Evolutionary conservation across 1,140 invertebrate genomes (phyloP).

Genomic region (Neuroterus valhalla): DNA sequence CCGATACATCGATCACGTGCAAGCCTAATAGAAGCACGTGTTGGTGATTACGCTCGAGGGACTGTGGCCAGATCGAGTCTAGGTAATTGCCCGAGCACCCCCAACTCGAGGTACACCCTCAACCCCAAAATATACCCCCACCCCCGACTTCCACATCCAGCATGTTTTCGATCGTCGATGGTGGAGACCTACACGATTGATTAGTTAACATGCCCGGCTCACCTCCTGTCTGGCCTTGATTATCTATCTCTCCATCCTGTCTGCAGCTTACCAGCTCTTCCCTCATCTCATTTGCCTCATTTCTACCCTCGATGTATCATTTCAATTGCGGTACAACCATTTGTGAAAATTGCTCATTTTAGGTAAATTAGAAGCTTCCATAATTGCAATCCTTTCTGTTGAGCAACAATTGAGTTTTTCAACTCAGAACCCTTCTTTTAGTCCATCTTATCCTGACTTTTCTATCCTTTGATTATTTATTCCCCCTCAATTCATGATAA

Average conservation of each 20-base stretch:
- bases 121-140: conserved; percentile 44
- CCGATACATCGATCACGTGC: conserved; percentile 67
- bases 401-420: neutral
- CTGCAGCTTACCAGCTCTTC: conserved; percentile 54
- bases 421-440: neutral
- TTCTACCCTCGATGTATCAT: conserved; percentile 44
- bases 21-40: conserved; percentile 68
- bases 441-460: conserved; percentile 8
- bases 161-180: conserved; percentile 43
- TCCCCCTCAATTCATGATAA: neutral
- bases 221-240: conserved; percentile 63
- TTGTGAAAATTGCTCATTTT: conserved; percentile 50
- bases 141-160: conserved; percentile 8
- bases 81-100: conserved; percentile 65
- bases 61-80: conserved; percentile 65
- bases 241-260: conserved; percentile 63
- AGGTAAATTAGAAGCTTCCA: conserved; percentile 31
- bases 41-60: conserved; percentile 69
- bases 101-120: conserved; percentile 32
- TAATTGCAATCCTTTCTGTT: conserved; percentile 42
- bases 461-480: conserved; percentile 19
- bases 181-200: conserved; percentile 59
- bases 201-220: conserved; percentile 64
- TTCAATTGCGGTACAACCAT: conserved; percentile 56
- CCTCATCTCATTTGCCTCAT: neutral